Evolutionary conservation across 2,888 invertebrate genomes (phyloP).

Genomic region (Drosophila subquinaria): DNA sequence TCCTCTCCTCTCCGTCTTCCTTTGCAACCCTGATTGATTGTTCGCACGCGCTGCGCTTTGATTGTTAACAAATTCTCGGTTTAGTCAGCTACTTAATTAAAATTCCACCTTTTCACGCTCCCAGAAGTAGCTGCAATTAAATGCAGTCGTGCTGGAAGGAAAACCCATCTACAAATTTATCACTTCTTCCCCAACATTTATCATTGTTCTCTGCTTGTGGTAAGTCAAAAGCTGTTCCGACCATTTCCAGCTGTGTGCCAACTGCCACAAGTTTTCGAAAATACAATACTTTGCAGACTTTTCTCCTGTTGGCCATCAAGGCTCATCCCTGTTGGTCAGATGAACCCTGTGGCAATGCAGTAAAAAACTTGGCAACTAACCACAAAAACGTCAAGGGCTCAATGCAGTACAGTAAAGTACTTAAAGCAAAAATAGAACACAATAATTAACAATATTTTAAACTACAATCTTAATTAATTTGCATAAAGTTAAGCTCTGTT

Average conservation of each 20-base stretch:
- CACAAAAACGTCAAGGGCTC: conserved; percentile 29
- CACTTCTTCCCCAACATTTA: conserved; percentile 16
- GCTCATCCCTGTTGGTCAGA: background rate
- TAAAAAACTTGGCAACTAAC: conserved; percentile 51
- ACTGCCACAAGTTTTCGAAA: conserved; percentile 47
- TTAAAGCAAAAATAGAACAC: conserved; percentile 33
- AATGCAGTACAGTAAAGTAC: conserved; percentile 45
- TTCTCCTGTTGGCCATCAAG: conserved; percentile 3
- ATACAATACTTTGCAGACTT: conserved; percentile 37
- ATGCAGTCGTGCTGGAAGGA: conserved; percentile 1
- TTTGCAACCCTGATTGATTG: conserved; percentile 63
- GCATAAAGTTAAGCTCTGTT: conserved; percentile 5
- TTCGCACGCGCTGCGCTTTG: conserved; percentile 68
- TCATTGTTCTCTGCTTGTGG: conserved; percentile 3
- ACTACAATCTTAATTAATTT: conserved; percentile 6
- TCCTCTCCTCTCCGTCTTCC: background rate
- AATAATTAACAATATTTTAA: conserved; percentile 16
- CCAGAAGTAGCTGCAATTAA: conserved; percentile 8
- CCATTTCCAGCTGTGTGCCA: conserved; percentile 9
- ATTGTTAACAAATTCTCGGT: conserved; percentile 67
- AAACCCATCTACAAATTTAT: conserved; percentile 26
- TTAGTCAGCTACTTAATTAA: conserved; percentile 65
- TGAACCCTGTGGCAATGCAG: conserved; percentile 34
- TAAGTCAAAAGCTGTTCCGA: conserved; percentile 1
- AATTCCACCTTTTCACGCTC: conserved; percentile 38